Base-by-base conservation (phyloP, 2,888 invertebrate genomes). In the Microplitis deprimator region DNA sequence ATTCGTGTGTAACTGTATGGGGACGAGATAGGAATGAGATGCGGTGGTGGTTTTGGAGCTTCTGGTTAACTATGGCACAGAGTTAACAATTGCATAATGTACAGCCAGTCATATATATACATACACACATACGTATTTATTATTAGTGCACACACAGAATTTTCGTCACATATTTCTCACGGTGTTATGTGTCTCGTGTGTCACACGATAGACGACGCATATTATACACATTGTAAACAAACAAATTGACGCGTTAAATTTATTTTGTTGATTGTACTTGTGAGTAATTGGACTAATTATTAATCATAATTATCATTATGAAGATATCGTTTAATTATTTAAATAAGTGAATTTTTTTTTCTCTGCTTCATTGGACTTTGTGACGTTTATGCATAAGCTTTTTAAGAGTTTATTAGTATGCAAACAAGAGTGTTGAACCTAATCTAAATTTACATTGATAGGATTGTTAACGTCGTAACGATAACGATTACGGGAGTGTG, bases 11-110 rank as follows among this genome's bases (percentile, higher is more conserved):
- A 73, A 64, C 64, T 59, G 40, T 73, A 20, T 62, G 73, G 62
- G 40, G 13, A 71, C 61, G 38, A 62, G 61, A 40, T 13, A 72
- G 60, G 61, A 39, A 62, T 20, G 69, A 67, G 13, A 50, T 50
- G 50, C 50, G 50, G 50, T 13, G 50, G 50, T 13, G 40, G 62
- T 72, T 68, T 40, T 39, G 50, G 50, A 50, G 50, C 50, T 50
- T 50, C 13, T 50, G 50, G 50, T 50, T 50, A 50, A 50, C 50
- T 50, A 64, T 64, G 8, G 39, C 38, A 65, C 38, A 64, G 65
- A 73, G 73, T 17, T 73, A 73, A 68, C 72, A 77, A 73, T 77
- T 77, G 77, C 73, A 69, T 73, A 73, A 73, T 61, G 68, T 20
- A 69, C 50, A 29, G 38, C 67, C 68, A 69, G 50, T 13, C 50